Evolutionary conservation across 2,888 invertebrate genomes (phyloP).

Genomic region (Bombyx huttoni): DNA sequence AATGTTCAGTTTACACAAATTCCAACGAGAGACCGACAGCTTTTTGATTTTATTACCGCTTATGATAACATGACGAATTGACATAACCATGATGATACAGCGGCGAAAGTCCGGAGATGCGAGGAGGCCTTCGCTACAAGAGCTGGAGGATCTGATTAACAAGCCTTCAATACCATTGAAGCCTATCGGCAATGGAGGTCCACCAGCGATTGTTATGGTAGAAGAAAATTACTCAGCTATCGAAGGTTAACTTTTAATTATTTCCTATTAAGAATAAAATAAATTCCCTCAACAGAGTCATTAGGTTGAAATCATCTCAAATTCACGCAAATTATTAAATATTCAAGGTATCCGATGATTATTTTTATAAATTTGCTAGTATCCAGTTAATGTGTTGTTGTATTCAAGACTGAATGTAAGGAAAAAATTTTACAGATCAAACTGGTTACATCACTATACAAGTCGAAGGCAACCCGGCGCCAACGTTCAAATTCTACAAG

Average conservation of each 20-base stretch:
- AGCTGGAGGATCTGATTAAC: constrained; percentile 91
- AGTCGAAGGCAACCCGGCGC: constrained; percentile 95
- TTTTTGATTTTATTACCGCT: too few species aligned
- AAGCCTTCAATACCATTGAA: constrained; percentile 92
- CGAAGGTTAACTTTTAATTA: constrained; percentile 79
- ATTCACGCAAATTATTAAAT: neutral
- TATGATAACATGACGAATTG: constrained; percentile 10
- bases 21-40: too few species aligned
- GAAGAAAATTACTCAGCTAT: constrained; percentile 96
- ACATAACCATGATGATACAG: constrained; percentile 37
- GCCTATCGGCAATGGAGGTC: constrained; percentile 84
- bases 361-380: neutral
- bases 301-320: too few species aligned
- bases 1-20: too few species aligned
- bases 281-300: neutral
- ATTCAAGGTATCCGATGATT: neutral
- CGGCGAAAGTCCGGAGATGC: constrained; percentile 93
- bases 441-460: constrained; percentile 93
- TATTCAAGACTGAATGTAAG: too few species aligned
- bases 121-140: constrained; percentile 90
- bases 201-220: constrained; percentile 92
- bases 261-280: neutral
- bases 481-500: constrained; percentile 96
- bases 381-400: neutral
- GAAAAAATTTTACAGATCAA: constrained; percentile 74